Evolutionary conservation across 2,797 vertebrate genomes (phyloP), one percentile per base, ranked within the genome.

Genomic region (Bovichtus diacanthus): DNA sequence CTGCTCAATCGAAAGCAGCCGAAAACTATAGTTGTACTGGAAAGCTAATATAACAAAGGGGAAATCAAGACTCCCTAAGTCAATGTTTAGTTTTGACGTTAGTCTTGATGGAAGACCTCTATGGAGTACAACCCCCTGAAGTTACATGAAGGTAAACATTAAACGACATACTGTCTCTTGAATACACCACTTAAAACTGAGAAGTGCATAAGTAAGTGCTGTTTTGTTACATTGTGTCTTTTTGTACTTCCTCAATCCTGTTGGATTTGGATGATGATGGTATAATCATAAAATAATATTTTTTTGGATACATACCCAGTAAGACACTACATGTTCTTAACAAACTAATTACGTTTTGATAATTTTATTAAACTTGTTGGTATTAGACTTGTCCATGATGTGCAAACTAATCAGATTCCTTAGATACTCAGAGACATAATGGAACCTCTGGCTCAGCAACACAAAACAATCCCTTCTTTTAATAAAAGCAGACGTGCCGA

Each of bases 1-100:
- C 19, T 27, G 18, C 63, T 61, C 46, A 34, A 36, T 74, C 59
- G 50, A 55, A 81, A 50, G 53, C 62, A 68, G 67, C n/a, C 43
- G 38, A 39, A 64, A 43, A 63, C 23, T 44, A 5, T 6, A 18
- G 29, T 36, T 66, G 54, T 46, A 47, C 46, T 31, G 31, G 56
- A 50, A 19, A 62, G 66, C 64, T 55, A 56, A 62, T 39, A 62
- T 11, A 60, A 81, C 53, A 70, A 29, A 65, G 5, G 5, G 9
- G 64, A 71, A 46, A 36, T 47, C 41, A 61, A 39, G 56, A 68
- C 34, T 19, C 1, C 2, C 10, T 62, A 23, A 78, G 65, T 64
- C 38, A 47, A 21, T 31, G 36, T 69, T 66, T 58, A 63, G 15
- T 68, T 56, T 67, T 43, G 21, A 70, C 23, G 36, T 66, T 58